Base-by-base conservation (phyloP, 2,113 vertebrate species). In the Potamarius usumacintae region DNA sequence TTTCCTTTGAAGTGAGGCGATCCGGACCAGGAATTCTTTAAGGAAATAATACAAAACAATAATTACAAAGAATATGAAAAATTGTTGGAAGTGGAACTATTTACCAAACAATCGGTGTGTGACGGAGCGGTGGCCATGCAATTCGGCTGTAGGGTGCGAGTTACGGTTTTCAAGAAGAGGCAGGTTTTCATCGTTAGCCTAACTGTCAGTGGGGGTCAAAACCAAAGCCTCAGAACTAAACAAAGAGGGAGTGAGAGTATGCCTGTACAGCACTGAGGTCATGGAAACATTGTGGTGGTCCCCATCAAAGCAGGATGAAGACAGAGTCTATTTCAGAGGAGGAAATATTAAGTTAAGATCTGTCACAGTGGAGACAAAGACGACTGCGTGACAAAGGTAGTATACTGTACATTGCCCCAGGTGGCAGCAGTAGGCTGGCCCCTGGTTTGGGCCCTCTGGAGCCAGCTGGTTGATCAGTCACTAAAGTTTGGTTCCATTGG, bases 131-230 rank as follows among this genome's bases (percentile, higher is more conserved):
- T 20, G 30, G 50, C 86, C 82, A 27, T 53, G 90, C 91, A 91
- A 94, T 94, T 93, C 93, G 93, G 92, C 93, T 93, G 92, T 92
- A 92, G 94, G 92, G 93, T 93, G 94, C 89, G 89, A 91, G 91
- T 94, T 94, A 89, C 87, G 88, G 92, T 92, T 95, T 95, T 93
- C 92, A 94, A 94, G 94, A 91, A 92, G 57, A 86, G 84, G 90
- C 93, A 93, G 95, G 93, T 94, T 95, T 95, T 94, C 91, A 88
- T 90, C 92, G 94, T 95, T 94, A 94, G 92, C 90, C 90, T 80
- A 88, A 94, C 89, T 87, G 65, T 91, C 77, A 88, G 90, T 87
- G 90, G 91, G 89, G 67, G 91, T 89, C 91, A 91, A 83, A 82
- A 92, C 93, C 93, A 94, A 94, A 93, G 90, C 91, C 85, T 94